Evolutionary conservation across 2,797 vertebrate genomes (phyloP), one percentile per base, ranked within the genome.

Genomic region (Microctenopoma steveboyesi): DNA sequence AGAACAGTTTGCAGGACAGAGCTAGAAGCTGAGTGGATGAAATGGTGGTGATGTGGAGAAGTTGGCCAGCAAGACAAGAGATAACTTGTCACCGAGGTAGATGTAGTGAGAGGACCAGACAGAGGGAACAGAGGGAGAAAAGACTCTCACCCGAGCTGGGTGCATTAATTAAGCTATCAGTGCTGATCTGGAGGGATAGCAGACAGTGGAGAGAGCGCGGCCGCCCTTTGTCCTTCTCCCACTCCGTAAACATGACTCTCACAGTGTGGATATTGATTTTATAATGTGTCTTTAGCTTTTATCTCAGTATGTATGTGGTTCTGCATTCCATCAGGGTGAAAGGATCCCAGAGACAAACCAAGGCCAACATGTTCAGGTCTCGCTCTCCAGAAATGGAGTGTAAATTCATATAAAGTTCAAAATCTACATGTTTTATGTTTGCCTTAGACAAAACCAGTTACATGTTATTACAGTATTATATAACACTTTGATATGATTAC

Each of bases 101-200:
- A 50, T 54, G 15, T 10, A 16, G 63, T 37, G 47, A 77, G 25
- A 30, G 33, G 4, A 73, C 59, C 43, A 64, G 51, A 56, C 59
- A 48, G 35, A 69, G 28, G 60, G 70, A 54, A 46, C 50, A 42
- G 63, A 56, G 67, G 53, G 47, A 73, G 37, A 54, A 60, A 40
- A 37, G 25, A 27, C 69, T 84, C 75, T 82, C 76, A 73, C 75
- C 61, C 66, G 28, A 30, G 79, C 74, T 72, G 76, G 45, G 70
- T 64, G 37, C 3, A n/a, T 83, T 89, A 82, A 87, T 82, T 74
- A 78, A 77, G 69, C 60, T 79, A 82, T 80, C 68, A 65, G 39
- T 58, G 43, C 60, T 69, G 72, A 82, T 66, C 33, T 63, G 18
- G 54, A 45, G 37, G 72, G 67, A 54, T 15, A 45, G 47, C 51